These are phyloP conservation scores for Varecia variegata DNA, from an alignment of 2,797 vertebrate genomes.

Conservation along the genomic window DNA sequence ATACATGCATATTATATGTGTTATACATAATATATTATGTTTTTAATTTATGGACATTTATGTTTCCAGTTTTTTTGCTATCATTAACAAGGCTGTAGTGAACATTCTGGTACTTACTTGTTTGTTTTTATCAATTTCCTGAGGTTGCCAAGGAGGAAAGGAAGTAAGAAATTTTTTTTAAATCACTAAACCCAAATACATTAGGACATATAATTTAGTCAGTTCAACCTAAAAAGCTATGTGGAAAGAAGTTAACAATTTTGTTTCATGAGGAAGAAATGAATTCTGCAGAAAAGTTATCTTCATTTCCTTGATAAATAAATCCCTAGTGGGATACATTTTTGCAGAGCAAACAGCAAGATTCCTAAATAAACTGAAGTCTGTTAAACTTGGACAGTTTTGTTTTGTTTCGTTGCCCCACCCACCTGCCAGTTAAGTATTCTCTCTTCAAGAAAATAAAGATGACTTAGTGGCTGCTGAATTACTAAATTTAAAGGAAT, in stretches of 20 bases:
- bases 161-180: background rate
- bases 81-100: background rate
- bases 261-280: constrained; percentile 16
- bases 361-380: background rate
- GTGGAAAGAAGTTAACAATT: background rate
- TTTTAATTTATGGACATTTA: background rate
- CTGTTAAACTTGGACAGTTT: background rate
- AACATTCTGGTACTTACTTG: background rate
- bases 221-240: constrained; percentile 6
- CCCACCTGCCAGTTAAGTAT: background rate
- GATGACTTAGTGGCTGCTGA: background rate
- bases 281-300: background rate
- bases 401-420: background rate
- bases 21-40: background rate
- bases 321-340: background rate
- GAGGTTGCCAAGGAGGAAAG: background rate
- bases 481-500: background rate
- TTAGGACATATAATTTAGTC: background rate
- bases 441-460: background rate
- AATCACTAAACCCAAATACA: constrained; percentile 14
- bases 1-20: background rate
- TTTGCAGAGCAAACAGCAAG: background rate
- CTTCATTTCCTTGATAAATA: background rate
- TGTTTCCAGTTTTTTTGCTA: background rate
- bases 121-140: background rate